Evolutionary conservation across 2,797 vertebrate genomes (phyloP).

Genomic region (Parauchenoglanis punctatus): DNA sequence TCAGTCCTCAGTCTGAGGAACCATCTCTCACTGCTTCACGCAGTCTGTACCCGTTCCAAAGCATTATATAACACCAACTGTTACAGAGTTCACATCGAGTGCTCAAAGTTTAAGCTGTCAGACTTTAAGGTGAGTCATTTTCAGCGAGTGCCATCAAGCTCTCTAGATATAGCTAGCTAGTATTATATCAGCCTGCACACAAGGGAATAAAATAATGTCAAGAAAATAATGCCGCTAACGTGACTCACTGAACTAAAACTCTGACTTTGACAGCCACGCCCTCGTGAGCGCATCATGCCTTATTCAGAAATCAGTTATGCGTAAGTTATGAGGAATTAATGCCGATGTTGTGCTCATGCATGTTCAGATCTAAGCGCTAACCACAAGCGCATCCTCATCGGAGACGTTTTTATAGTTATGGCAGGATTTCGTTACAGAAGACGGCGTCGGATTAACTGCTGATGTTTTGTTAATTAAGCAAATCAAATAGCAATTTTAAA

Average conservation of each 20-base stretch:
- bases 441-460: not conserved
- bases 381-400: too few species aligned
- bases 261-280: not conserved
- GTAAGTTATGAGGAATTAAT: not conserved
- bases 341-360: not conserved
- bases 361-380: not conserved
- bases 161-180: not conserved
- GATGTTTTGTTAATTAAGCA: not conserved
- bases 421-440: not conserved
- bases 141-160: not conserved
- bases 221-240: not conserved
- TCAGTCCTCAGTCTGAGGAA: constrained; percentile 12
- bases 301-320: not conserved
- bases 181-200: not conserved
- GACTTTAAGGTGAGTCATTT: not conserved
- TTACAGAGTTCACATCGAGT: constrained; percentile 7
- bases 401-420: too few species aligned
- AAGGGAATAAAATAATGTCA: not conserved
- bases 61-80: not conserved
- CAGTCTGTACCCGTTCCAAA: not conserved
- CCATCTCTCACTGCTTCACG: constrained; percentile 1
- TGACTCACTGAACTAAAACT: not conserved
- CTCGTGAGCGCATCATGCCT: not conserved
- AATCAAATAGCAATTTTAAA: not conserved
- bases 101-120: not conserved